Evolutionary conservation across 2,797 vertebrate genomes (phyloP).

Genomic region (Artibeus jamaicensis): DNA sequence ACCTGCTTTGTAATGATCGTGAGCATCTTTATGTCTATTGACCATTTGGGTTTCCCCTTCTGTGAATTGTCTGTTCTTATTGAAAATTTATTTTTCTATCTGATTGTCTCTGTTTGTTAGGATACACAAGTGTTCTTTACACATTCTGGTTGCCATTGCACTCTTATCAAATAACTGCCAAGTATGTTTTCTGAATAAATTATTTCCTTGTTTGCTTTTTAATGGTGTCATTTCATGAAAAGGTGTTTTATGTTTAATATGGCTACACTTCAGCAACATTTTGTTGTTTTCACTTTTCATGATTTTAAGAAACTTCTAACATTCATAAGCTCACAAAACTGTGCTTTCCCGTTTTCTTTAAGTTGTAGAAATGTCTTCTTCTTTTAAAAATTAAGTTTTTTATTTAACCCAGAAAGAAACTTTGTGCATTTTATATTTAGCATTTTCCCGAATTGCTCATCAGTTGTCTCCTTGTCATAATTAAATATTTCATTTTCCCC

Average conservation of each 20-base stretch:
- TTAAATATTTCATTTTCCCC: not conserved
- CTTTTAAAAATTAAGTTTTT: not conserved
- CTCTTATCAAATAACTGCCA: not conserved
- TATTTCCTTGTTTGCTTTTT: not conserved
- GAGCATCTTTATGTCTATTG: not conserved
- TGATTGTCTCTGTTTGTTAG: not conserved
- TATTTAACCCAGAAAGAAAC: not conserved
- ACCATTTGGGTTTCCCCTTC: not conserved
- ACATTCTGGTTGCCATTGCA: not conserved
- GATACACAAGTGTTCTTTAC: not conserved
- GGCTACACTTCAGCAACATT: not conserved
- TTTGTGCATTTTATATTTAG: not conserved
- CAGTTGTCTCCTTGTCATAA: not conserved
- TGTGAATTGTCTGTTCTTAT: not conserved
- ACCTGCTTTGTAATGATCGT: not conserved
- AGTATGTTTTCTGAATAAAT: not conserved
- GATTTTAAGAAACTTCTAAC: not conserved
- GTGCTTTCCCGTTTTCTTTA: not conserved
- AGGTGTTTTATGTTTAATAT: not conserved
- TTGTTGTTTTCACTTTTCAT: not conserved
- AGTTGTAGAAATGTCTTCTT: not conserved
- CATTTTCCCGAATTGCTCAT: not conserved
- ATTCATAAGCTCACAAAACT: not conserved
- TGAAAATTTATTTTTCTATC: not conserved
- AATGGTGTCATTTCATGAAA: not conserved